Evolutionary conservation across 2,113 vertebrate genomes (phyloP), one percentile per base, ranked within the genome.

Genomic region (Athene cunicularia): DNA sequence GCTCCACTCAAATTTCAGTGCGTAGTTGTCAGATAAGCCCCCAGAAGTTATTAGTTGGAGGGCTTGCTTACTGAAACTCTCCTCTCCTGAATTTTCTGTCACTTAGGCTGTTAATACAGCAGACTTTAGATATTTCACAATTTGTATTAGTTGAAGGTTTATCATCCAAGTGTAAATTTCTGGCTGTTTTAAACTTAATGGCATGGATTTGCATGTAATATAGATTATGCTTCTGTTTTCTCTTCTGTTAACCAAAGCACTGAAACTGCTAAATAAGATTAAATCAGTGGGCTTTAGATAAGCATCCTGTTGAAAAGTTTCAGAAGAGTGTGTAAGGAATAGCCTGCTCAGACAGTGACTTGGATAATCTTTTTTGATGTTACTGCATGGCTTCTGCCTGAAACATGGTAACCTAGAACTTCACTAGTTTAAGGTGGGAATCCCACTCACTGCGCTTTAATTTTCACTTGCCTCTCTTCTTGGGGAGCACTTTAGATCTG

Each of bases 251-350:
- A 89, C 71, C 79, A 88, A 80, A 90, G 82, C 75, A 56, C 62
- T 86, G 83, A 37, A 91, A 71, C 55, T 79, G 47, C 83, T 81
- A 93, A 94, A 87, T 91, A 91, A 81, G 93, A 91, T 96, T 94
- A 96, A 79, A 86, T 84, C 23, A 28, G 45, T 37, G 45, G 30
- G 56, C 73, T 91, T 88, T 76, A 84, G 80, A 27, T 86, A 89
- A 91, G 80, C 33, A 14, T 84, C 41, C 72, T 66, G 67, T 70
- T 8, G 11, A 86, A 90, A 88, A 80, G 64, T 52, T 94, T 71
- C 68, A 43, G 80, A 77, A 81, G 59, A 45, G 2, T 16, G 19
- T 72, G 35, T 67, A 43, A 76, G 68, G 80, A 88, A 71, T 18
- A 80, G 52, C n/a, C 55, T 32, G 43, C 49, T 67, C 72, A 68